These are phyloP conservation scores for Elaphurus davidianus DNA, from an alignment of 2,113 vertebrate species.

Conservation along the genomic window DNA sequence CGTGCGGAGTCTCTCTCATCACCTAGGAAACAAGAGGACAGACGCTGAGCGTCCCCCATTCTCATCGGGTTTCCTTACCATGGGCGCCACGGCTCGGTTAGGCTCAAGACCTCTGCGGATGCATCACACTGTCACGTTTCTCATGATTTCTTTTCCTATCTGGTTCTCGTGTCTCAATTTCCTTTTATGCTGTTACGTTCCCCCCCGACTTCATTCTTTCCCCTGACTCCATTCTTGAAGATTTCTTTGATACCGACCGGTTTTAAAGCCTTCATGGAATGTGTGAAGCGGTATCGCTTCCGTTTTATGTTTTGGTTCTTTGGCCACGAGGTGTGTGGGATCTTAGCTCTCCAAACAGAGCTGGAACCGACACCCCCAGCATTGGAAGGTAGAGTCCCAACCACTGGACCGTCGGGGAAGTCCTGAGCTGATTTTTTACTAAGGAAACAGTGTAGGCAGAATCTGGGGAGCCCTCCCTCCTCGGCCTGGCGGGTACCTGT, in stretches of 20 bases:
- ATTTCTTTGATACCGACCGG: rapidly evolving
- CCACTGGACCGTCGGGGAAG: background rate
- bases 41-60: rapidly evolving
- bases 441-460: background rate
- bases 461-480: rapidly evolving
- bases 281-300: background rate
- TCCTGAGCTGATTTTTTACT: background rate
- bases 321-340: background rate
- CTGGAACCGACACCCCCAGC: background rate
- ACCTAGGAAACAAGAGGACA: rapidly evolving
- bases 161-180: background rate
- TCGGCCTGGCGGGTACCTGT: rapidly evolving
- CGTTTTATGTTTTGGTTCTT: background rate
- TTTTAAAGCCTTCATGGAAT: background rate
- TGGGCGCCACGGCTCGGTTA: rapidly evolving
- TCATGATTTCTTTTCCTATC: background rate
- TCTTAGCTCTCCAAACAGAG: background rate
- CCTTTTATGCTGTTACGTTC: background rate
- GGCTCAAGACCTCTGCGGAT: background rate
- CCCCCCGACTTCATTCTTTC: background rate
- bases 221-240: background rate
- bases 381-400: background rate
- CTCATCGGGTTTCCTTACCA: too few species aligned
- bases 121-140: background rate
- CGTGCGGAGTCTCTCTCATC: rapidly evolving